phyloP scores from a whole-genome alignment of 2,113 vertebrate species.

The Zapornia atra region DNA sequence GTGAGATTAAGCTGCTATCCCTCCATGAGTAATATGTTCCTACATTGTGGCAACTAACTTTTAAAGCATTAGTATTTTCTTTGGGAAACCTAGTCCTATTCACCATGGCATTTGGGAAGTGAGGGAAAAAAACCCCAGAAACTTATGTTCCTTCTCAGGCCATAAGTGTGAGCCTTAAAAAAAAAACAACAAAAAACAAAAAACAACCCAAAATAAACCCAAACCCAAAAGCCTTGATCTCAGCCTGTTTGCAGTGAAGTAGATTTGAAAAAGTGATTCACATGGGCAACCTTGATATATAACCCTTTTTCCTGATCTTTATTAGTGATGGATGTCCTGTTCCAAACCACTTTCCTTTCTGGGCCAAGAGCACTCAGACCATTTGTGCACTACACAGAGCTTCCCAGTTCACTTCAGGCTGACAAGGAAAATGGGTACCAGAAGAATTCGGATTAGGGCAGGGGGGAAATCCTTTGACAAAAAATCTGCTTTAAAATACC shows the following conservation, averaged over 20 bases:
- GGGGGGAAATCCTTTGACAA: background rate
- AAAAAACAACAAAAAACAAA: background rate
- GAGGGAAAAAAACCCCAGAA: background rate
- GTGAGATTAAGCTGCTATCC: background rate
- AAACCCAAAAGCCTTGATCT: background rate
- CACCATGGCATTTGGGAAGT: background rate
- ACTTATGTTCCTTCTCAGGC: background rate
- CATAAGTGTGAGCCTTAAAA: background rate
- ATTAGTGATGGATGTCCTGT: background rate
- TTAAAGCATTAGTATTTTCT: background rate
- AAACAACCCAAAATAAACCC: no score
- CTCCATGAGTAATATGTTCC: background rate
- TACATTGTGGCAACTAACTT: background rate
- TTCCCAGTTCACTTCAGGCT: background rate
- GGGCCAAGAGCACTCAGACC: background rate
- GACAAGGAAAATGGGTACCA: background rate
- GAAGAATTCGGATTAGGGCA: background rate
- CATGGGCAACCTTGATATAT: background rate
- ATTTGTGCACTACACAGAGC: background rate
- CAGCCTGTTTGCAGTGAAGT: background rate
- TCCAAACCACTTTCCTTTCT: background rate
- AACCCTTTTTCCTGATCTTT: background rate
- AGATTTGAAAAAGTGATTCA: background rate
- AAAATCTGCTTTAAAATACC: background rate
- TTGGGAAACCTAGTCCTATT: background rate